Evolutionary conservation across 2,888 invertebrate genomes (phyloP), one percentile per base, ranked within the genome.

Genomic region (Cephus runcator): DNA sequence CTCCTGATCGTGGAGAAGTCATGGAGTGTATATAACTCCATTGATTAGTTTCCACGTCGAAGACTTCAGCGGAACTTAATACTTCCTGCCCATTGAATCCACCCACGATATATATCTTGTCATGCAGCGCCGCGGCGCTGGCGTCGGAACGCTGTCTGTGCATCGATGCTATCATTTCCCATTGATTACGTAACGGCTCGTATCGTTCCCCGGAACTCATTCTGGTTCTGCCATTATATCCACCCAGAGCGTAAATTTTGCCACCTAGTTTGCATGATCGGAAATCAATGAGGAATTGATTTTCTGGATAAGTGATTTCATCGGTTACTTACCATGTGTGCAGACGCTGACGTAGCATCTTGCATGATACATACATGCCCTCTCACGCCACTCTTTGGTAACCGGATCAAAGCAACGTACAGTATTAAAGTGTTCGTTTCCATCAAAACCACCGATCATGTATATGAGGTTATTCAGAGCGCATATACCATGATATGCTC

Each of bases 381-480:
- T 93, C 87, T 95, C 94, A 73, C 93, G 93, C 97, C 97, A 97
- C 69, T 94, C 93, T 87, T 96, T 95, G 1, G 93, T 93, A 15
- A 95, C 94, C 0, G 97, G 97, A 88, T 97, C 95, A 90, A 96
- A 97, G 86, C 96, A 95, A 77, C 97, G 94, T 56, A 96, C 95
- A 1, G 96, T 95, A 88, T 95, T 95, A 88, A 97, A 95, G 83
- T 97, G 94, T 82, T 95, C 94, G 79, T 94, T 93, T 23, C 97
- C 97, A 88, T 97, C 96, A 89, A 95, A 97, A 1, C 97, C 97
- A 6, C 97, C 97, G 82, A 97, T 95, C 92, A 97, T 95, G 92
- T 95, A 95, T 86, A 97, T 94, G 75, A 95, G 90, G 85, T 94
- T 93, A 91, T 94, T 94, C 87, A 97, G 89, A 40, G 94, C 92